phyloP scores from a whole-genome alignment of 1,140 invertebrate genomes.

The Hyles euphorbiae region DNA sequence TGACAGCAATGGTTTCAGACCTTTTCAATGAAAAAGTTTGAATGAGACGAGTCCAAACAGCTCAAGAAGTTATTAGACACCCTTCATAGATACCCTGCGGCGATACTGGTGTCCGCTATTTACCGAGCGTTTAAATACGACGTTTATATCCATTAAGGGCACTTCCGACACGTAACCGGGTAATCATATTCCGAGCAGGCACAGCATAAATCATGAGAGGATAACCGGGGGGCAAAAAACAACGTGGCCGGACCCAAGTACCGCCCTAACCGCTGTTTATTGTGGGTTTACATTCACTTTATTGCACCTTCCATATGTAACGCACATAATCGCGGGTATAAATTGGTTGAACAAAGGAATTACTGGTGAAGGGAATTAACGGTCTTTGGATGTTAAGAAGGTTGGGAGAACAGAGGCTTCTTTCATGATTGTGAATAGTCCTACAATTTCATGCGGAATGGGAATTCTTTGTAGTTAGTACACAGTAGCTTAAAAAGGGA shows the following conservation, averaged over 20 bases:
- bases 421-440: no score
- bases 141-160: constrained; percentile 70
- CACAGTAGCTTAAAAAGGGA: no score
- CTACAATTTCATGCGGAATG: no score
- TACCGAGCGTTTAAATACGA: constrained; percentile 54
- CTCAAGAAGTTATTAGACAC: background rate
- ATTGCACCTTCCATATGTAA: constrained; percentile 26
- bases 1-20: no score
- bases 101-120: constrained; percentile 25
- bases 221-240: constrained; percentile 58
- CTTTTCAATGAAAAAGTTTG: no score
- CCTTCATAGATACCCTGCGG: background rate
- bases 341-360: no score
- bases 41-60: no score
- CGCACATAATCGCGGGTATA: background rate
- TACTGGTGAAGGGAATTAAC: no score
- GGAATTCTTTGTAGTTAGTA: no score
- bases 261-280: constrained; percentile 51
- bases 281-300: constrained; percentile 37
- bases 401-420: no score
- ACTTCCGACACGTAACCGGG: constrained; percentile 61
- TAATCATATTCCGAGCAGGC: constrained; percentile 69
- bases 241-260: constrained; percentile 40
- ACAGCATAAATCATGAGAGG: constrained; percentile 65
- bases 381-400: constrained; percentile 1